Percentiles rank a stretch among this genome's conserved stretches.
These are phyloP conservation scores for Quadroppia sp. DNA, from an alignment of 2,888 invertebrate genomes.

Conservation along the genomic window DNA sequence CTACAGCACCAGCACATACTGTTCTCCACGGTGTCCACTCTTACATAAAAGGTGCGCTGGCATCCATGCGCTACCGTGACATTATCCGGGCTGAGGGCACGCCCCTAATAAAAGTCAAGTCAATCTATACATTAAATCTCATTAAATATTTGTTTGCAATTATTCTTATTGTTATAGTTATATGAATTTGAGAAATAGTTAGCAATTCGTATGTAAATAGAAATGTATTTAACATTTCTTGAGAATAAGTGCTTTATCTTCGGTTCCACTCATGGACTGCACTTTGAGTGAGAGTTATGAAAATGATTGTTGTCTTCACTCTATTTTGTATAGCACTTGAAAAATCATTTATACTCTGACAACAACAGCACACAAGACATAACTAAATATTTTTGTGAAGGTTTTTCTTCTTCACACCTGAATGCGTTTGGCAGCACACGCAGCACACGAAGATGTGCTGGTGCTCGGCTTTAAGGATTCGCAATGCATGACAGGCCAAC, in stretches of 20 bases:
- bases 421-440: constrained; percentile 32
- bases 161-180: constrained; percentile 10
- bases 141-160: constrained; percentile 23
- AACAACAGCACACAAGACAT: background rate
- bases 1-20: background rate
- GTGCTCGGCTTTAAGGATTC: constrained; percentile 6
- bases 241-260: background rate
- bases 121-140: constrained; percentile 22
- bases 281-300: constrained; percentile 11
- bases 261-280: background rate
- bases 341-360: constrained; percentile 29
- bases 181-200: background rate
- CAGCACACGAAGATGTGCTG: constrained; percentile 29
- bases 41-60: constrained; percentile 30
- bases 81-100: constrained; percentile 21
- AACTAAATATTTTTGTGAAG: constrained; percentile 23
- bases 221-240: background rate
- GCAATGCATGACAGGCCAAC: constrained; percentile 31
- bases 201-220: constrained; percentile 1
- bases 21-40: constrained; percentile 33
- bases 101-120: constrained; percentile 17
- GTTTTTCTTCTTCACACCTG: constrained; percentile 32
- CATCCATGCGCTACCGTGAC: constrained; percentile 22
- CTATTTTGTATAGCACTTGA: constrained; percentile 15
- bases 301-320: constrained; percentile 3